Evolutionary conservation across 2,113 vertebrate species (phyloP).

Genomic region (Podarcis raffonei): DNA sequence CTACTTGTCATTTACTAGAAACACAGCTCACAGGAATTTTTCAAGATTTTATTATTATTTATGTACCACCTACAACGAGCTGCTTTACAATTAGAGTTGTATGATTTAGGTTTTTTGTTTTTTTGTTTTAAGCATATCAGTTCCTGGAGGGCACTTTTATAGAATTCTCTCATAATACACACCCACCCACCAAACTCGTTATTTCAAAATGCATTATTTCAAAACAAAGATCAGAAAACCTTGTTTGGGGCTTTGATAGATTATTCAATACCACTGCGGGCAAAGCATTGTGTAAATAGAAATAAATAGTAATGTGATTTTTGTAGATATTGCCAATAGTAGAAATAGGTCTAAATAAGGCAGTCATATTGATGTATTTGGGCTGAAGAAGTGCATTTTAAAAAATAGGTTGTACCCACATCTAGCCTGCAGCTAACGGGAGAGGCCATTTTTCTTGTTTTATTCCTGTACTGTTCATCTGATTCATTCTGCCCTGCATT

Average conservation of each 20-base stretch:
- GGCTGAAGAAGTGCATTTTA: background rate
- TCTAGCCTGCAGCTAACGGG: background rate
- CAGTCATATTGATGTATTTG: background rate
- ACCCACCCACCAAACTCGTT: background rate
- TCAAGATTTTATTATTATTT: conserved; percentile 6
- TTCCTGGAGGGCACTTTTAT: background rate
- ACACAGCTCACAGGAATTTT: background rate
- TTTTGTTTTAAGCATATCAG: background rate
- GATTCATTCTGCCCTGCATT: background rate
- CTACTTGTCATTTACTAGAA: background rate
- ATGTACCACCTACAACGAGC: background rate
- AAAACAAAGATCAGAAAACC: background rate
- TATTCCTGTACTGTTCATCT: background rate
- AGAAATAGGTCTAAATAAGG: background rate
- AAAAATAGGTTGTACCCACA: background rate
- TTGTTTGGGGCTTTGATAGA: background rate
- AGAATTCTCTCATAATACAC: background rate
- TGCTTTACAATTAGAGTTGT: background rate
- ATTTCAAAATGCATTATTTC: background rate
- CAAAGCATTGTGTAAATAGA: background rate
- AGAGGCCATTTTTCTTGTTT: background rate
- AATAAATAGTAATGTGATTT: background rate
- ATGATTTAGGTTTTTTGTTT: background rate
- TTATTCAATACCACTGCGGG: background rate
- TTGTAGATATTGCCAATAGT: background rate